A percentile compares a stretch with the other conserved stretches of the same genome.
phyloP scores from a whole-genome alignment of 1,140 invertebrate genomes.

The Drosophila sucinea region DNA sequence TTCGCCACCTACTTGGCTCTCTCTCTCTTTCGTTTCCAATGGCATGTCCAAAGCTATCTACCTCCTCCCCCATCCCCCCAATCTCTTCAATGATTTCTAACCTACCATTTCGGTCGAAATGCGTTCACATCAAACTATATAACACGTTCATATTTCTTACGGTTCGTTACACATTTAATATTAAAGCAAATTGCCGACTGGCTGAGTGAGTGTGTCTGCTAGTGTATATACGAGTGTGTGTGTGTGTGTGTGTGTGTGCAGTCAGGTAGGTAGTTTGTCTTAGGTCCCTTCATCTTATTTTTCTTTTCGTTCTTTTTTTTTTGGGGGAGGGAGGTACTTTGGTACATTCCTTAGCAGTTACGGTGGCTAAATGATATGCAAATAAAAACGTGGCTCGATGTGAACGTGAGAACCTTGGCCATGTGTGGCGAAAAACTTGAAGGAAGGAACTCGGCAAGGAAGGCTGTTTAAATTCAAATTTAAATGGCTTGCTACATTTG shows the following conservation, averaged over 20 bases:
- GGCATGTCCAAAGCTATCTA: constrained; percentile 41
- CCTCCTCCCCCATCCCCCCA: background rate
- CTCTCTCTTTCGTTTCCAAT: constrained; percentile 47
- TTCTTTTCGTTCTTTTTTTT: constrained; percentile 28
- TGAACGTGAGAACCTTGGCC: constrained; percentile 32
- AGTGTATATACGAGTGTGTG: background rate
- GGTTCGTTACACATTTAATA: constrained; percentile 80
- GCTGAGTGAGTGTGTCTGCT: constrained; percentile 19
- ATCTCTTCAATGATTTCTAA: constrained; percentile 50
- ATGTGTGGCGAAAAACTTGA: constrained; percentile 15
- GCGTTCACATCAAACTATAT: constrained; percentile 76
- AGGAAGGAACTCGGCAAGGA: constrained; percentile 9
- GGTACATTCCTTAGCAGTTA: constrained; percentile 59
- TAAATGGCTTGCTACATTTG: constrained; percentile 74
- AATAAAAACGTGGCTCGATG: constrained; percentile 66
- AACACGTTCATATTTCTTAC: constrained; percentile 77
- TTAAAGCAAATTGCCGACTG: constrained; percentile 78
- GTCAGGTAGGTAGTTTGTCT: constrained; percentile 65
- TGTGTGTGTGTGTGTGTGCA: constrained; percentile 30
- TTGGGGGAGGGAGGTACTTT: background rate
- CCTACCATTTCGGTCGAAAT: constrained; percentile 53
- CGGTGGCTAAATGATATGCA: constrained; percentile 73
- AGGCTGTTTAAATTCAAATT: constrained; percentile 74
- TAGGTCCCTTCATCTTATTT: constrained; percentile 39
- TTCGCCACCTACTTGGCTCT: constrained; percentile 16